Percentiles rank a stretch among this genome's conserved stretches.
Conservation (phyloP, 1,140 invertebrate species). For the Drosophila simulans region DNA sequence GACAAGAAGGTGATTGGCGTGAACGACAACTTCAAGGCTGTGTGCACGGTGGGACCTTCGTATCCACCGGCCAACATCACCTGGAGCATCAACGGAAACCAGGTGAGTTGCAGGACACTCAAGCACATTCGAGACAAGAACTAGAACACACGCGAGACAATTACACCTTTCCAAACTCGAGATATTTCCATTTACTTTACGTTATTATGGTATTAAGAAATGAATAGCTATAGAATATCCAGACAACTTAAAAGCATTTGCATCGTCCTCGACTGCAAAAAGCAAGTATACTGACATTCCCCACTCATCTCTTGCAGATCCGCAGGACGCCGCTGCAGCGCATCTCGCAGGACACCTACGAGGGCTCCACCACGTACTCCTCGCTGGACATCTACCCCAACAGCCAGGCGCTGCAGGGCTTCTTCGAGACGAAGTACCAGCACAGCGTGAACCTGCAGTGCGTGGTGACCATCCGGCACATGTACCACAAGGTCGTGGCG, state of each 20-base stretch:
- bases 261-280: too few relatives aligned
- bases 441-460: constrained; percentile 74
- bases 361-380: constrained; percentile 77
- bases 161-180: too few relatives aligned
- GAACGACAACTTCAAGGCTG: constrained; percentile 84
- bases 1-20: constrained; percentile 80
- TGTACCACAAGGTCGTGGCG: constrained; percentile 82
- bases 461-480: constrained; percentile 80
- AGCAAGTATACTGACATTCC: not conserved
- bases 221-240: too few relatives aligned
- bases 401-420: constrained; percentile 79
- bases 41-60: constrained; percentile 86
- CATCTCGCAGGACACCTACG: constrained; percentile 76
- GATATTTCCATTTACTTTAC: too few relatives aligned
- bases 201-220: too few relatives aligned
- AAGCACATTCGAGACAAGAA: not conserved
- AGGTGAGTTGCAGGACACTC: constrained; percentile 85
- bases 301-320: constrained; percentile 43
- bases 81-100: constrained; percentile 89
- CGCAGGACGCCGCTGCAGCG: constrained; percentile 79
- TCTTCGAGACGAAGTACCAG: constrained; percentile 82
- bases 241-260: too few relatives aligned
- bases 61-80: constrained; percentile 89
- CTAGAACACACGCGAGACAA: not conserved
- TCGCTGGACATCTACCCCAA: constrained; percentile 78